Evolutionary conservation across 2,888 invertebrate species (phyloP), one percentile per base, ranked within the genome.

Genomic region (Yponomeuta malinellus): DNA sequence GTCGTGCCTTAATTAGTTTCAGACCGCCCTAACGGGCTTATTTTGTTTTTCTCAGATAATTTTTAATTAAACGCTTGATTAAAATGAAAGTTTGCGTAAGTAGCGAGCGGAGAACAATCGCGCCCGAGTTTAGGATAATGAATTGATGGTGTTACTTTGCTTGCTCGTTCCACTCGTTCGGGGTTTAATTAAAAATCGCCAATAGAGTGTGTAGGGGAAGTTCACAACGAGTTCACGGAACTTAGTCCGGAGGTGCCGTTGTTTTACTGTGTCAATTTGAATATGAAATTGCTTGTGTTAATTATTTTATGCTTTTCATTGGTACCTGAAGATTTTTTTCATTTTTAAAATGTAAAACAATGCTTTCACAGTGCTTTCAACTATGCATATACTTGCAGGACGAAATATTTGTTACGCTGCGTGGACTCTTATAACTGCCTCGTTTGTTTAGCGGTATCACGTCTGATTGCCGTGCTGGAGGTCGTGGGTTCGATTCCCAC

Each of bases 11-110:
- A 90, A 91, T 92, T 92, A 91, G 89, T 90, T 83, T 86, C 90
- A 89, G 87, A 87, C 89, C 89, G 88, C 89, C 90, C 90, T 89
- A 90, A 90, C 90, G 85, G 89, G 88, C 91, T 91, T 91, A 91
- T 91, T 92, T 92, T 91, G 92, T 92, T 91, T 91, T 92, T 91
- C 90, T 90, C 89, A 88, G 90, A 90, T 91, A 92, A 92, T 92
- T 92, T 92, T 92, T 91, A 92, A 92, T 92, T 92, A 92, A 91
- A 92, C 89, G 92, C 90, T 91, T 92, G 92, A 92, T 92, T 91
- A 92, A 92, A 92, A 92, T 92, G 90, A 92, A 91, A 92, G 91
- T 92, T 92, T 90, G 90, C 89, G 88, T 91, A 92, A 92, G 92
- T 92, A 91, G 88, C 90, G 89, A 87, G 86, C 90, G 89, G 86